Evolutionary conservation across 2,797 vertebrate species (phyloP), one percentile per base, ranked within the genome.

Genomic region (Propithecus perrieri): DNA sequence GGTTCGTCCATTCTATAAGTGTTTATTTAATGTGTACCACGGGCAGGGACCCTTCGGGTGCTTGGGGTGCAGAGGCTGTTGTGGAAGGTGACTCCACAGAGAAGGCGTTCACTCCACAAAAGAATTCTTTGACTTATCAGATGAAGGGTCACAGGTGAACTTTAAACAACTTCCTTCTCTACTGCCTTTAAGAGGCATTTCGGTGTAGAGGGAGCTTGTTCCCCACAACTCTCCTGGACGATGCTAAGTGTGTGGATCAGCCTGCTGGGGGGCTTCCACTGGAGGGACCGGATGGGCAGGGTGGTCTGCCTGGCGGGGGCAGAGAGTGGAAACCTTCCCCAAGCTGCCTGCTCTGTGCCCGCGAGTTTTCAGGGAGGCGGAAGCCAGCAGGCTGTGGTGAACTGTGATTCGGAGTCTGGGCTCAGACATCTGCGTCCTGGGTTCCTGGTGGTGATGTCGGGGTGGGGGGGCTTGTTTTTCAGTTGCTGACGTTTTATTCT

Each of bases 321-420:
- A 4, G 20, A 33, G 63, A 5, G 9, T 35, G 46, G 24, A 24
- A 30, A 46, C 41, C 85, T 65, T 74, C 43, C 69, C n/a, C 28
- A 9, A 20, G 1, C 15, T 53, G 83, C 61, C 53, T 41, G 57
- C 10, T 24, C 41, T 53, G 65, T 43, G 53, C 15, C 9, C 22
- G 38, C 0, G 9, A 12, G 22, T 59, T 69, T 24, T 69, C 57
- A 3, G 0, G 43, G 33, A 83, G 85, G 33, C 3, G 5, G 55
- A 7, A 33, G 15, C 24, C 13, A 0, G 28, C 13, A 8, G 55
- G 69, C 55, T n/a, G 74, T 7, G 1, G 1, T 1, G 63, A 41
- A 1, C 13, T 7, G 10, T 12, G 74, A 35, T 12, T 86, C 69
- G 33, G 35, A 50, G 4, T 20, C 76, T 41, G 76, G 53, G 35